Evolutionary conservation across 2,797 vertebrate genomes (phyloP).

Genomic region (Pantherophis alleghaniensis): DNA sequence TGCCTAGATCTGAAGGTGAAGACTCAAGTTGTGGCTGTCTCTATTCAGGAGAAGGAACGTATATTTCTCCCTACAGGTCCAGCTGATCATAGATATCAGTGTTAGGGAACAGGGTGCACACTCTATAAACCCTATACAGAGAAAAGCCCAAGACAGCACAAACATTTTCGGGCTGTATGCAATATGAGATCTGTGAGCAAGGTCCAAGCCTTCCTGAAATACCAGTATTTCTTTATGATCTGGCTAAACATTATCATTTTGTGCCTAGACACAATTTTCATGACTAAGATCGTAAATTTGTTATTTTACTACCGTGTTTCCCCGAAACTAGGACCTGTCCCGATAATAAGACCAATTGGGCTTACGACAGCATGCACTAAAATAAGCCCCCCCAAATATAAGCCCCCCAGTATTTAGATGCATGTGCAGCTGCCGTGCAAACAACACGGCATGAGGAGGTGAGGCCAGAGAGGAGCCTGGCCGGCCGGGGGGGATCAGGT

Average conservation of each 20-base stretch:
- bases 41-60: neutral
- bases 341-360: too few relatives aligned
- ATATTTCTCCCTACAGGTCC: neutral
- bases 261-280: neutral
- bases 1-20: neutral
- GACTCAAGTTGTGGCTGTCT: neutral
- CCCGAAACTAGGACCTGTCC: too few relatives aligned
- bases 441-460: too few relatives aligned
- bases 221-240: neutral
- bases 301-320: neutral
- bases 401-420: too few relatives aligned
- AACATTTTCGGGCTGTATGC: neutral
- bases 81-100: neutral
- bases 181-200: neutral
- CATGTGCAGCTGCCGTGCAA: too few relatives aligned
- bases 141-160: neutral
- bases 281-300: neutral
- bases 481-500: too few relatives aligned
- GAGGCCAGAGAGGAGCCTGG: too few relatives aligned
- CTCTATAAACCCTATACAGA: neutral
- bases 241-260: neutral
- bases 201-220: neutral
- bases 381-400: too few relatives aligned
- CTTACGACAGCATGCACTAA: too few relatives aligned
- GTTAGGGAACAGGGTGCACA: neutral